A percentile compares a stretch with the other conserved stretches of the same genome.
These are phyloP conservation scores for Pinna nobilis DNA, from an alignment of 1,140 invertebrate species.

Conservation along the genomic window DNA sequence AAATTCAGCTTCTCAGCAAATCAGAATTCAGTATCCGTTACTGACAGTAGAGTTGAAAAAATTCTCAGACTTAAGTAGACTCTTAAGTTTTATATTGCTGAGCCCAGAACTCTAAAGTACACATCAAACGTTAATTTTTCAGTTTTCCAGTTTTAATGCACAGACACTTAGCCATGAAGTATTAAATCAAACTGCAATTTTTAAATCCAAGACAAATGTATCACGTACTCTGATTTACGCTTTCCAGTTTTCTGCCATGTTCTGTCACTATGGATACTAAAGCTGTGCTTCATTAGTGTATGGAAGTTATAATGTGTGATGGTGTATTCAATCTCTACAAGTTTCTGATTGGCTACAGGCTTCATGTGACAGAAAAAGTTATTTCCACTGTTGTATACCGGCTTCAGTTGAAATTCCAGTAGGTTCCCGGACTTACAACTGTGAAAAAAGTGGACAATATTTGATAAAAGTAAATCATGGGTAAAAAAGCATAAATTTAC, in stretches of 20 bases:
- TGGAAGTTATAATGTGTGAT: constrained; percentile 38
- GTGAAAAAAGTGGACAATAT: neutral
- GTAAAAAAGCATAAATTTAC: too few species aligned
- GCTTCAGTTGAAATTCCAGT: constrained; percentile 55
- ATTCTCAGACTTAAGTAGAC: too few species aligned
- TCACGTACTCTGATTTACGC: constrained; percentile 6
- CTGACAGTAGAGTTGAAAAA: too few species aligned
- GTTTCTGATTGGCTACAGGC: constrained; percentile 45
- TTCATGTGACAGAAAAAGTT: constrained; percentile 62
- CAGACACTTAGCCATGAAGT: too few species aligned
- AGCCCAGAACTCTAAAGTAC: too few species aligned
- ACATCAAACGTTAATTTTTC: too few species aligned
- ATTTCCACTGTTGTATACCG: constrained; percentile 46
- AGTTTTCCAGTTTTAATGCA: too few species aligned
- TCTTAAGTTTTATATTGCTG: too few species aligned
- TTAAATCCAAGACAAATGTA: neutral
- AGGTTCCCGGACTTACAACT: constrained; percentile 59
- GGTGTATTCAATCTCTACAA: constrained; percentile 55
- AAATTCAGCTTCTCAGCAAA: too few species aligned
- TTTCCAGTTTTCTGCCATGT: constrained; percentile 55
- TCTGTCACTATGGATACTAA: constrained; percentile 44
- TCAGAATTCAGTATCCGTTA: too few species aligned
- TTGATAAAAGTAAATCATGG: too few species aligned
- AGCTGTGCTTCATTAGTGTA: constrained; percentile 40
- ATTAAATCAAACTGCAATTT: neutral